Evolutionary conservation across 2,113 vertebrate genomes (phyloP).

Genomic region (Antennarius striatus): DNA sequence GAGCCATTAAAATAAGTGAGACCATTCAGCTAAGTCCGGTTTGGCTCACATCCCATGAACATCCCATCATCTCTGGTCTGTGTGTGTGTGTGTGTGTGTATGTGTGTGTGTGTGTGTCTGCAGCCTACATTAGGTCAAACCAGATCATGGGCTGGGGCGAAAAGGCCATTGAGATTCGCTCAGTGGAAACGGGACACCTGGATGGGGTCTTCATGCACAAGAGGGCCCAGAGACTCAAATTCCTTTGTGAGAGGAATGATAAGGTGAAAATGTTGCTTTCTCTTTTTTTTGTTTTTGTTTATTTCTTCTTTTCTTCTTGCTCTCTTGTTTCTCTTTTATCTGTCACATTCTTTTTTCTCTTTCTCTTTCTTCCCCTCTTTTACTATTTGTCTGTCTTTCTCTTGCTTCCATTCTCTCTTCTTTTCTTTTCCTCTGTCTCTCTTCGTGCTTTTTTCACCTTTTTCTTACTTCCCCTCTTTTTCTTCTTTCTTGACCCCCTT

Average conservation of each 20-base stretch:
- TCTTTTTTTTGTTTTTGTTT: too few species aligned
- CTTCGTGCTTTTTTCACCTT: neutral
- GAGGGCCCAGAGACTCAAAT: conserved; percentile 97
- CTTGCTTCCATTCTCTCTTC: too few species aligned
- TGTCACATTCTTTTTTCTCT: neutral
- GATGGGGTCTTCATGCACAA: conserved; percentile 99
- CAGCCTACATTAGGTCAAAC: conserved; percentile 98
- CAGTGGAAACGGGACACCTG: conserved; percentile 96
- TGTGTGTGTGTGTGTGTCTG: conserved; percentile 27
- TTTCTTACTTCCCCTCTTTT: neutral
- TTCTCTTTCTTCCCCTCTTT: neutral
- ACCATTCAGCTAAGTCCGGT: too few species aligned
- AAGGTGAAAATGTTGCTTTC: conserved; percentile 82
- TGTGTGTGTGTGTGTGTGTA: conserved; percentile 1
- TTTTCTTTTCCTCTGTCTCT: neutral
- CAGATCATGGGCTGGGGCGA: conserved; percentile 99
- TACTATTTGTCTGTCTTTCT: too few species aligned
- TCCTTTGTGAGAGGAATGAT: conserved; percentile 97
- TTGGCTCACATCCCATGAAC: too few species aligned
- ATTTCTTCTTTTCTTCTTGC: neutral
- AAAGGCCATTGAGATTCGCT: conserved; percentile 98
- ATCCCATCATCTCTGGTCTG: neutral
- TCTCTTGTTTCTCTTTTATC: neutral
- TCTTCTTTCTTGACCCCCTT: too few species aligned
- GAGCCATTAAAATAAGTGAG: too few species aligned